These are phyloP conservation scores for Phyllotreta cruciferae DNA, from an alignment of 2,888 invertebrate species.

Conservation along the genomic window DNA sequence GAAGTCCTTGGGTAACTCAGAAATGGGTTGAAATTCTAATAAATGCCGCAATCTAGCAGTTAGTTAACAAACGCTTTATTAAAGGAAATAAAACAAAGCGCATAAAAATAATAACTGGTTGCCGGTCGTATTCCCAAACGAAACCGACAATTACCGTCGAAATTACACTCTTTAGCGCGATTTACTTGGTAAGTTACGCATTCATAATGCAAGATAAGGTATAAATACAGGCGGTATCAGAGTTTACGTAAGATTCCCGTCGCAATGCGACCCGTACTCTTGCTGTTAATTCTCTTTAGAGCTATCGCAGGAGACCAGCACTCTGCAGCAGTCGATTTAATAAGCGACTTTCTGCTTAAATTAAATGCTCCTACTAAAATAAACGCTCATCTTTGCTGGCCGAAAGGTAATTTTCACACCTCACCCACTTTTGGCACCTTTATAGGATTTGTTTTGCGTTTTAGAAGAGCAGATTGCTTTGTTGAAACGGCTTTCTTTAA, in stretches of 20 bases:
- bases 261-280: slow-evolving; percentile 27
- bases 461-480: slow-evolving; percentile 26
- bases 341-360: slow-evolving; percentile 41
- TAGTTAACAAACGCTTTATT: no score
- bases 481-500: slow-evolving; percentile 31
- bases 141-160: slow-evolving; percentile 18
- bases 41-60: no score
- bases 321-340: slow-evolving; percentile 25
- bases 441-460: slow-evolving; percentile 11
- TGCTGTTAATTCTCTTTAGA: neutral
- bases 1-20: no score
- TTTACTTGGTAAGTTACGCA: slow-evolving; percentile 21
- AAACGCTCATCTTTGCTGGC: slow-evolving; percentile 46
- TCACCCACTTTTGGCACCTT: neutral
- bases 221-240: slow-evolving; percentile 20
- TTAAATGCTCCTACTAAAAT: slow-evolving; percentile 42
- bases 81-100: slow-evolving; percentile 12
- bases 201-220: slow-evolving; percentile 21
- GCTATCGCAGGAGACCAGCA: slow-evolving; percentile 18
- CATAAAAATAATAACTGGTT: slow-evolving; percentile 16
- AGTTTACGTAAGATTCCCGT: slow-evolving; percentile 9
- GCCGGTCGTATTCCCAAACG: slow-evolving; percentile 5
- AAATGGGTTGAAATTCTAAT: no score
- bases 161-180: slow-evolving; percentile 20
- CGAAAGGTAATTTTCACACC: slow-evolving; percentile 39